A percentile compares a stretch with the other conserved stretches of the same genome.
Evolutionary conservation across 2,888 invertebrate species (phyloP).

Genomic region (Protophormia terraenovae): DNA sequence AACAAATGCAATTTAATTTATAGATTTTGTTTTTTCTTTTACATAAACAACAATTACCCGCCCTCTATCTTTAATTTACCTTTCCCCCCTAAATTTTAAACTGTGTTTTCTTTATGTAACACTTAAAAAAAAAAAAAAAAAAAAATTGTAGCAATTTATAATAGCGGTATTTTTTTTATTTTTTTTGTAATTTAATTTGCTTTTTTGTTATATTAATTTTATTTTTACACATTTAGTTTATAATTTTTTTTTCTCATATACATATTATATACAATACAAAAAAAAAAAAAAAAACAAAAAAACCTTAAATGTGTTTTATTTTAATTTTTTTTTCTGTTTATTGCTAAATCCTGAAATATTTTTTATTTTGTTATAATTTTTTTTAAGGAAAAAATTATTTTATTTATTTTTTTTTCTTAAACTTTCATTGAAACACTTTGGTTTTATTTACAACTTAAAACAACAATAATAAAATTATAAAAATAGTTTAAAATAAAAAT

Average conservation of each 20-base stretch:
- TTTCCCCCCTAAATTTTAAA: not conserved
- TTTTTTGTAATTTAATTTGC: conserved; percentile 53
- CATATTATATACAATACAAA: conserved; percentile 38
- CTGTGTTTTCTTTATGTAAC: conserved; percentile 12
- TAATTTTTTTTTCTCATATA: conserved; percentile 55
- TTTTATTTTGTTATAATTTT: not conserved
- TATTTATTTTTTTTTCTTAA: not conserved
- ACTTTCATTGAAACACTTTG: conserved; percentile 44
- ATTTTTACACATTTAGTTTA: conserved; percentile 55
- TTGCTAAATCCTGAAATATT: not conserved
- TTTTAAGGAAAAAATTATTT: not conserved
- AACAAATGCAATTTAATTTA: conserved; percentile 50
- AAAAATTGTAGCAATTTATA: conserved; percentile 39
- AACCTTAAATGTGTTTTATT: conserved; percentile 40
- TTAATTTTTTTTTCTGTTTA: too few species aligned
- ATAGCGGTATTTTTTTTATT: conserved; percentile 59
- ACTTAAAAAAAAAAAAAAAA: not conserved
- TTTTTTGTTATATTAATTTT: conserved; percentile 67
- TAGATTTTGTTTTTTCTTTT: conserved; percentile 26
- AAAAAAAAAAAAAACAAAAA: conserved; percentile 13
- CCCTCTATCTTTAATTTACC: not conserved
- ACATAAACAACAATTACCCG: not conserved
- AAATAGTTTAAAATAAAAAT: not conserved
- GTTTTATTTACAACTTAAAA: not conserved
- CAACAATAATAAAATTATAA: not conserved